Percentiles rank a stretch among this genome's conserved stretches.
Evolutionary conservation across 2,113 vertebrate genomes (phyloP).

Genomic region (Maccullochella peelii): DNA sequence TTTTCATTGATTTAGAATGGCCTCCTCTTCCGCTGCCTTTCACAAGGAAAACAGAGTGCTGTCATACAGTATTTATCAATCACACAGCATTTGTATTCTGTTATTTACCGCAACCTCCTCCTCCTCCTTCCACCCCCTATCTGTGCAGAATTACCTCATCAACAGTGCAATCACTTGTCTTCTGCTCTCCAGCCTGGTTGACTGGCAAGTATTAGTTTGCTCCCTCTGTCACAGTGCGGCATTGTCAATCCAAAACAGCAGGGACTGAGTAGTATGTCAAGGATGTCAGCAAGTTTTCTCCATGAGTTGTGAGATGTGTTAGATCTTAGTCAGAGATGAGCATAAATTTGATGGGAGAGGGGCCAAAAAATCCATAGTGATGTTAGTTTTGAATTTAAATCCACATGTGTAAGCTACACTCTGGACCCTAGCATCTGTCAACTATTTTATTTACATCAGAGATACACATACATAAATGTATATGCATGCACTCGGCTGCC

Average conservation of each 20-base stretch:
- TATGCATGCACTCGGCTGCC: neutral
- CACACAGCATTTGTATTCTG: conserved; percentile 43
- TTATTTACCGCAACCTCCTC: conserved; percentile 33
- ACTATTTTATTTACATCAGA: neutral
- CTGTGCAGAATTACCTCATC: conserved; percentile 63
- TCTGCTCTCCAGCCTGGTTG: conserved; percentile 44
- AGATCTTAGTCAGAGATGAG: conserved; percentile 49
- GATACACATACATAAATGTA: conserved; percentile 1
- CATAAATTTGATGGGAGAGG: conserved; percentile 44
- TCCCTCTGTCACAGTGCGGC: conserved; percentile 41
- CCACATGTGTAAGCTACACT: neutral
- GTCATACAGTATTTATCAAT: conserved; percentile 53
- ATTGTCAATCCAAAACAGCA: conserved; percentile 63
- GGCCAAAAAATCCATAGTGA: conserved; percentile 31
- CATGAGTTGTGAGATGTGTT: conserved; percentile 37
- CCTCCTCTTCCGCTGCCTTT: conserved; percentile 11
- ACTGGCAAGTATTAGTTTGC: conserved; percentile 59
- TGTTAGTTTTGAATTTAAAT: conserved; percentile 46
- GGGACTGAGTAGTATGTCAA: conserved; percentile 52
- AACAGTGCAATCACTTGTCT: conserved; percentile 61
- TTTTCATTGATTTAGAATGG: conserved; percentile 11
- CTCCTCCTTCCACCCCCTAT: neutral
- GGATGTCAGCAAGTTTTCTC: conserved; percentile 61
- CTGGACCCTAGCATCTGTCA: neutral
- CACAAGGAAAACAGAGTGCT: conserved; percentile 17